These are phyloP conservation scores for zebrafish (Danio rerio) DNA, from an alignment of 2,113 vertebrate species.

Conservation along the genomic window GRCz12tu NC_133183.1:19923001-19923500, in stretches of 20 bases:
- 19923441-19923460: constrained; percentile 51
- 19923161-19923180: constrained; percentile 78
- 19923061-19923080: constrained; percentile 73
- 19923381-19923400: constrained; percentile 19
- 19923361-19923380: constrained; percentile 39
- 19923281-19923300: constrained; percentile 60
- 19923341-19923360: neutral
- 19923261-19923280: constrained; percentile 59
- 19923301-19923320: constrained; percentile 51
- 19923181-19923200: constrained; percentile 78
- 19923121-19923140: constrained; percentile 78
- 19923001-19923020: constrained; percentile 61
- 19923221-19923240: constrained; percentile 63
- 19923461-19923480: constrained; percentile 47
- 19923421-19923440: constrained; percentile 29
- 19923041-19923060: constrained; percentile 65
- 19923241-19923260: constrained; percentile 57
- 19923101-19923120: constrained; percentile 75
- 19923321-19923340: constrained; percentile 41
- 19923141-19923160: constrained; percentile 78
- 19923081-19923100: constrained; percentile 64
- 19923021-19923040: constrained; percentile 63
- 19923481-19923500: constrained; percentile 71
- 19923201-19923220: constrained; percentile 72
- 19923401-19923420: constrained; percentile 22